Base-by-base conservation (phyloP, 2,797 vertebrate species). In the Platyrinchus mystaceus region DNA sequence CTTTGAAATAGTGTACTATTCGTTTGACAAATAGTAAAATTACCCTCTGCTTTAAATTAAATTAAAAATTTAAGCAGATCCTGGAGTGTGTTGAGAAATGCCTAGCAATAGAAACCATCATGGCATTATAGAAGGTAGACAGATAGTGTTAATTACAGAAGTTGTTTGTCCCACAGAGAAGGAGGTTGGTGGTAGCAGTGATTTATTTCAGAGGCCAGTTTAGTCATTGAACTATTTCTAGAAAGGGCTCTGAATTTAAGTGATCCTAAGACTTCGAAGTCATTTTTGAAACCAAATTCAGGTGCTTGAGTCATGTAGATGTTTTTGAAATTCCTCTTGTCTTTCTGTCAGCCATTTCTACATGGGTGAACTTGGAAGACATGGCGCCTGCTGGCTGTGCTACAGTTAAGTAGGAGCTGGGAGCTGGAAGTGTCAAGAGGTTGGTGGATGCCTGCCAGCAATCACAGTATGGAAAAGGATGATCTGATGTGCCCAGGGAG, bases 141-240 rank as follows among this genome's bases (percentile, higher is more conserved):
- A 68, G 46, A 49, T 32, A 84, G 56, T 46, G 50, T 88, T 81
- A 86, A 82, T 92, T 84, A 60, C 80, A 92, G 52, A 74, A 89
- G 76, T 39, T 63, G 50, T 68, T 56, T 76, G 56, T 81, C 74
- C 83, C 73, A 43, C 39, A 63, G 87, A 84, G 67, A 47, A 41
- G 79, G 62, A 82, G 39, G 66, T 64, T 90, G 89, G 44, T 89
- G 83, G 46, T 89, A 91, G 66, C 87, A 78, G 55, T 84, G 79
- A 90, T 93, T 94, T 86, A 89, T 95, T 91, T 86, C 79, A 83
- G 78, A 85, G 68, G 46, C n/a, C 75, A 70, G 37, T 94, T 87
- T 89, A 94, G 84, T 95, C 76, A 84, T 58, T 93, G 83, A 82
- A 30, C 79, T 95, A 82, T 94, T 95, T 50, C 77, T 92, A 86